Base-by-base conservation (phyloP, 2,888 invertebrate genomes). In the Antitype chi region DNA sequence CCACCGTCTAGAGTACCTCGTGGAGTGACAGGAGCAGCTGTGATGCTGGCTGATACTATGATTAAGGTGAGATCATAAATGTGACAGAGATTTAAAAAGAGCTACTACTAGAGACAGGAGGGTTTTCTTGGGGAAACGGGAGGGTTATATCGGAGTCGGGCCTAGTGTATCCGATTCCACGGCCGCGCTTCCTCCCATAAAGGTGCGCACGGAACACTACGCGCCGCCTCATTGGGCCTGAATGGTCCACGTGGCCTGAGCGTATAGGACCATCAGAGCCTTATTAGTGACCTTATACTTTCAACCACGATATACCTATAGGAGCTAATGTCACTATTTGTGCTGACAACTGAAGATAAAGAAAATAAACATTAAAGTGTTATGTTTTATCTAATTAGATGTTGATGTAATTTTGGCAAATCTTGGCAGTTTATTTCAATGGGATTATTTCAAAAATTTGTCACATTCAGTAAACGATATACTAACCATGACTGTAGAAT, bases 31-130 rank as follows among this genome's bases (percentile, higher is more conserved):
- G 94, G 98, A 98, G 90, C 97, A 98, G 90, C 94, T 98, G 63
- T 98, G 98, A 96, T 97, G 78, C 96, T 97, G 76, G 98, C 98
- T 85, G 97, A 98, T 89, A 98, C 97, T 92, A 97, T 98, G 91
- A 97, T 98, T 85, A 97, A 97, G 93, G 7, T 23, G 38, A 11
- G n/a, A n/a, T 53, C 11, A 25, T 25, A 7, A 15, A 57, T 57
- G 17, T 28, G 9, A 17, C 17, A 59, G 59, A 28, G 3, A 59
- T 28, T 28, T 28, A 8, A 28, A 64, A 64, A 47, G 11, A 7
- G 0, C 64, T 25, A 25, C 11, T 25, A 3, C 25, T 13, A 13
- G 25, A 25, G 28, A 59, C 17, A n/a, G 17, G 1, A 47, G 11
- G 43, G 0, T 17, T 20, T 3, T 0, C 25, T 20, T 64, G 11